phyloP scores from a whole-genome alignment of 2,113 vertebrate species.

The Ciconia stormi region DNA sequence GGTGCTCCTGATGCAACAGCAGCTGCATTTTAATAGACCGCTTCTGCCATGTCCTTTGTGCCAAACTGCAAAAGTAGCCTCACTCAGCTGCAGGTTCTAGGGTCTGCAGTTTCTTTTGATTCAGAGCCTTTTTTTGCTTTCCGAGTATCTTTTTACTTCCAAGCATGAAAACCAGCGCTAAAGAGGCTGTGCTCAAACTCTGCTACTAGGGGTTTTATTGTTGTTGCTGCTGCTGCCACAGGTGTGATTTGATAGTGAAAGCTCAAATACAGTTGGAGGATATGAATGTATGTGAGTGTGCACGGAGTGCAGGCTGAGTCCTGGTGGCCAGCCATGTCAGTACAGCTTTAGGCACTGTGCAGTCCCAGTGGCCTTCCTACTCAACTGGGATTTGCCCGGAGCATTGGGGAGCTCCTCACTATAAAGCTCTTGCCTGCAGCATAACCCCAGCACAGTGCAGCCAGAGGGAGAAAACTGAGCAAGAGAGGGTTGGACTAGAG shows the following conservation, averaged over 20 bases:
- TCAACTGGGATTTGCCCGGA: neutral
- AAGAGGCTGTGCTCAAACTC: neutral
- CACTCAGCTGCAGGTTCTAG: neutral
- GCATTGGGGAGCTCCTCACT: neutral
- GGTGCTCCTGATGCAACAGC: neutral
- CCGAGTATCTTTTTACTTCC: neutral
- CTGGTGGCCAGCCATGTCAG: neutral
- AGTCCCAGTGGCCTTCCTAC: neutral
- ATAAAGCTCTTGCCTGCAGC: neutral
- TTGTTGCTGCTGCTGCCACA: neutral
- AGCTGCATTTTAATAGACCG: neutral
- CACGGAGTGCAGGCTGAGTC: neutral
- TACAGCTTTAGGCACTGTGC: neutral
- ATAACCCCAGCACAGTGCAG: accelerated
- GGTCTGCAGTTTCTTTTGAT: neutral
- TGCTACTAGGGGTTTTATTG: neutral
- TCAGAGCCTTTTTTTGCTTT: neutral
- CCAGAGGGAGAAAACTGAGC: neutral
- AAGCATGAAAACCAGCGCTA: neutral
- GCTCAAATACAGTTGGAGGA: neutral
- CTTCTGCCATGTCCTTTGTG: neutral
- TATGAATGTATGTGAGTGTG: neutral
- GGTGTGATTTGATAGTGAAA: neutral
- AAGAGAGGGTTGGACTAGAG: neutral
- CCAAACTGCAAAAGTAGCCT: neutral